Conservation (phyloP, 2,888 invertebrate species). For the Drosophila vallismaia region DNA sequence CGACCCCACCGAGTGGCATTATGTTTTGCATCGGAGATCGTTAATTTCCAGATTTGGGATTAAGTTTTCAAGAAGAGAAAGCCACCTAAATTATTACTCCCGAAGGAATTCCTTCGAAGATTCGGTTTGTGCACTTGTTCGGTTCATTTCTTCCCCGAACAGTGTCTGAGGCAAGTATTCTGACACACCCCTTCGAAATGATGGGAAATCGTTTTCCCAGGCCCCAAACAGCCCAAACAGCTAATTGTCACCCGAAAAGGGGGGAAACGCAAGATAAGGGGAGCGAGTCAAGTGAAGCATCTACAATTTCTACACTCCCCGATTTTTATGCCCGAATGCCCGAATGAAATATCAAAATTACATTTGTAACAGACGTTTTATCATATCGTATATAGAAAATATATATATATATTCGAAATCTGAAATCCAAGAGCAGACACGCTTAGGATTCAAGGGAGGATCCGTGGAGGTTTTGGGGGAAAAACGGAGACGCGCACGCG, state of each 20-base stretch:
- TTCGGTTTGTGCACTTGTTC: constrained; percentile 28
- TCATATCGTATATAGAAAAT: neutral
- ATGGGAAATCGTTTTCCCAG: constrained; percentile 57
- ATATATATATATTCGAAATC: constrained; percentile 8
- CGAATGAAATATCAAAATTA: constrained; percentile 60
- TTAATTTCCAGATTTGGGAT: too few relatives aligned
- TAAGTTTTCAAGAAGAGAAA: neutral
- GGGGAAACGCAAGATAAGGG: neutral
- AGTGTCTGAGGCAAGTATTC: neutral
- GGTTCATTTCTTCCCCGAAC: constrained; percentile 11
- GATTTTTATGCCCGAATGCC: constrained; percentile 16
- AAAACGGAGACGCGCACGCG: constrained; percentile 45
- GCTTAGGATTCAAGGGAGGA: constrained; percentile 15
- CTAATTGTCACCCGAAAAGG: constrained; percentile 65
- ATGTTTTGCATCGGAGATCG: too few relatives aligned
- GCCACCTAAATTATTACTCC: constrained; percentile 17
- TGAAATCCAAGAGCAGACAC: constrained; percentile 45
- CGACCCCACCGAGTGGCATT: constrained; percentile 27
- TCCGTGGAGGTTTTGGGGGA: constrained; percentile 1
- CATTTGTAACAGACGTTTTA: constrained; percentile 55
- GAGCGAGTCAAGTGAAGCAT: constrained; percentile 9
- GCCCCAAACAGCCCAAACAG: constrained; percentile 29
- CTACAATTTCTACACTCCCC: neutral
- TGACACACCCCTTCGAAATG: constrained; percentile 13
- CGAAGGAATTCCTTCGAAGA: constrained; percentile 6